These are phyloP conservation scores for Drosophila punjabiensis DNA, from an alignment of 1,140 invertebrate genomes.

Conservation along the genomic window DNA sequence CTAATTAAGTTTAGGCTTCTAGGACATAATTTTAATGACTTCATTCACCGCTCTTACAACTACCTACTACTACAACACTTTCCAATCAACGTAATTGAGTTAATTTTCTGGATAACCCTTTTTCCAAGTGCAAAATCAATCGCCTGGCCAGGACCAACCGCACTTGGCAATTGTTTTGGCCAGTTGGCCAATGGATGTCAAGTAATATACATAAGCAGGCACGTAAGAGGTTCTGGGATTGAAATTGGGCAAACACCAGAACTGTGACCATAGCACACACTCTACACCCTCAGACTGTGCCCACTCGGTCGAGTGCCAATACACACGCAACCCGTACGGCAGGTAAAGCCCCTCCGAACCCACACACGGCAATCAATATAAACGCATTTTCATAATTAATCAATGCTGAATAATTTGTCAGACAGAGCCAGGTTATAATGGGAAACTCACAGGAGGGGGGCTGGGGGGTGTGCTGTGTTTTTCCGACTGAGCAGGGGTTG, in stretches of 20 bases:
- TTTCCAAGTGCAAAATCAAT: conserved; percentile 15
- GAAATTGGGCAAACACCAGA: conserved; percentile 57
- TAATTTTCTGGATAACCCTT: neutral
- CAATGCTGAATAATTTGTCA: conserved; percentile 80
- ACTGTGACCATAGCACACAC: conserved; percentile 33
- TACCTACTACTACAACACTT: too few species aligned
- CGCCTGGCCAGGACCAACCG: conserved; percentile 22
- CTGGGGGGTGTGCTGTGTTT: neutral
- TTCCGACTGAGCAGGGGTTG: neutral
- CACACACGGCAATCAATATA: conserved; percentile 71
- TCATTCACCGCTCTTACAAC: neutral
- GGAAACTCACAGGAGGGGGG: conserved; percentile 9
- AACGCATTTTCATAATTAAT: conserved; percentile 83
- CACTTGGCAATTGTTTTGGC: conserved; percentile 58
- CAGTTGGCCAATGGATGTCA: conserved; percentile 26
- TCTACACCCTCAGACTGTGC: neutral
- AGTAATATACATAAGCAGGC: conserved; percentile 71
- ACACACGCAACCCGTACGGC: conserved; percentile 7
- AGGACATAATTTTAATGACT: too few species aligned
- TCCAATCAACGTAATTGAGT: neutral
- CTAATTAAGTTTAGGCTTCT: neutral
- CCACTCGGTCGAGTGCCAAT: conserved; percentile 3
- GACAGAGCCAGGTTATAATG: conserved; percentile 46
- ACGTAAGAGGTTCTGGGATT: conserved; percentile 56
- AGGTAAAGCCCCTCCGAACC: conserved; percentile 13